Evolutionary conservation across 2,888 invertebrate species (phyloP), one percentile per base, ranked within the genome.

Genomic region (Sarcophaga caerulescens): DNA sequence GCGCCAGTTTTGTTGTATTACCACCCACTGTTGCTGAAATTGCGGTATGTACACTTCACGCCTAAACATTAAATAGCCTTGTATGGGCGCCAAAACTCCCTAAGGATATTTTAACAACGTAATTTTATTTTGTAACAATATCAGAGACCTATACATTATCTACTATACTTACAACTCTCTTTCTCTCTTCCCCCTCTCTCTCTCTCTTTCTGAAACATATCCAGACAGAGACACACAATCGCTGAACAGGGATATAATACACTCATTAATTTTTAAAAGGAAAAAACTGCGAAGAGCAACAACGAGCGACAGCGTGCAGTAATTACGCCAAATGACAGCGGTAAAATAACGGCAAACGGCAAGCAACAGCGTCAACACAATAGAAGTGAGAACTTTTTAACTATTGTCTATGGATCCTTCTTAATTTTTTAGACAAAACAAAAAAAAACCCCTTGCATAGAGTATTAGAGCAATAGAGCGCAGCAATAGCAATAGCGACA

Each of bases 101-200:
- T 70, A 71, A 84, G 86, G 84, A 81, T 75, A 78, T 81, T 77
- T 82, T 74, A 80, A 68, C 77, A 81, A 81, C 79, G 85, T 81
- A 86, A 75, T 77, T 76, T 81, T 62, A 57, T 35, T 77, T 83
- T 73, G 21, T 69, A 57, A 66, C 35, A 47, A 57, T 60, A 21
- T 45, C 68, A 35, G 14, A 57, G 35, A 35, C 35, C 35, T 71
- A 57, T n/a, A 45, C 19, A 62, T 12, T 35, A 35, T 35, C 35
- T 35, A 35, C 6, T 25, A 35, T 35, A 35, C 35, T 35, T 35
- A 35, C 2, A 4, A 25, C 35, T 35, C 35, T 35, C 35, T 35
- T 35, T 35, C 35, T 35, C 8, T 35, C 35, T 35, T 35, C 35
- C 35, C 35, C 8, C 35, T 35, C 8, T 35, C 8, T 35, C 35